Conservation (phyloP, 2,797 vertebrate species). For the Pelobates cultripes region DNA sequence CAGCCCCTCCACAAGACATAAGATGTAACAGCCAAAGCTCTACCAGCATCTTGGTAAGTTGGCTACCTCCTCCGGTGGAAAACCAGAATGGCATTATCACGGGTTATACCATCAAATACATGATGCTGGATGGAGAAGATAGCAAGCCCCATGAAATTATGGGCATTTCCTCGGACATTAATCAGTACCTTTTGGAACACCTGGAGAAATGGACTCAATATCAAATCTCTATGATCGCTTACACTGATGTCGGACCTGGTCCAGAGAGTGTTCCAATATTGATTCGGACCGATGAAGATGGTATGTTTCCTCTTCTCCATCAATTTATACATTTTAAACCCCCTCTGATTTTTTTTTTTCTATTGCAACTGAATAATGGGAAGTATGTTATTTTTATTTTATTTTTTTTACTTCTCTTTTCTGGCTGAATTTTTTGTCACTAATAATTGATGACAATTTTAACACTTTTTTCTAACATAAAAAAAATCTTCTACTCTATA, state of each 20-base stretch:
- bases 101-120: slow-evolving; percentile 89
- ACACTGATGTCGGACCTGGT: slow-evolving; percentile 95
- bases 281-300: slow-evolving; percentile 98
- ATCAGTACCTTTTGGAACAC: slow-evolving; percentile 93
- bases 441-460: slow-evolving; percentile 8
- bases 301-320: slow-evolving; percentile 88
- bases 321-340: slow-evolving; percentile 63
- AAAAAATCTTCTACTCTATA: slow-evolving; percentile 41
- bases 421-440: slow-evolving; percentile 48
- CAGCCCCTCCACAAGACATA: slow-evolving; percentile 95
- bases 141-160: slow-evolving; percentile 77
- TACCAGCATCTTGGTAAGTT: slow-evolving; percentile 99
- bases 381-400: slow-evolving; percentile 42
- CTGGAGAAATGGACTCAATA: slow-evolving; percentile 99
- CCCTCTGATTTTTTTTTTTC: slow-evolving; percentile 64
- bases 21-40: slow-evolving; percentile 94
- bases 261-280: slow-evolving; percentile 91
- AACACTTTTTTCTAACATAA: slow-evolving; percentile 60
- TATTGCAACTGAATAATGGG: slow-evolving; percentile 67
- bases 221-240: slow-evolving; percentile 90
- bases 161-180: slow-evolving; percentile 86
- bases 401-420: slow-evolving; percentile 64
- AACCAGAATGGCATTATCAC: slow-evolving; percentile 95
- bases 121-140: slow-evolving; percentile 87
- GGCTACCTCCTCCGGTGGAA: slow-evolving; percentile 90